Percentiles rank a stretch among this genome's conserved stretches.
These are phyloP conservation scores for Tretioscincus oriximinensis DNA, from an alignment of 2,113 vertebrate genomes.

Conservation along the genomic window DNA sequence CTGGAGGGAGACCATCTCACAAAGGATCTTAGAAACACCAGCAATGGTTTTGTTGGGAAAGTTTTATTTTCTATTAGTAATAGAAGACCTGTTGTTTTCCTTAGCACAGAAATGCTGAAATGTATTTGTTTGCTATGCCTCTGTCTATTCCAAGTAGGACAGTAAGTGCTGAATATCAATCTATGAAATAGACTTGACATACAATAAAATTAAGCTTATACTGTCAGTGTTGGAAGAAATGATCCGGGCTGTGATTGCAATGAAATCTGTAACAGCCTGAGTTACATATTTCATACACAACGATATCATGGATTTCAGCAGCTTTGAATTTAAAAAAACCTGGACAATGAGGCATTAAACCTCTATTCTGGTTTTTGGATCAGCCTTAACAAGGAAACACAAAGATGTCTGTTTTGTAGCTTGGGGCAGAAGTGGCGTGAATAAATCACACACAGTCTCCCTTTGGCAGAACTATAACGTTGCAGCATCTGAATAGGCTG, in stretches of 20 bases:
- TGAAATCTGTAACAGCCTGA: not conserved
- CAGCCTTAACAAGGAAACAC: conserved; percentile 35
- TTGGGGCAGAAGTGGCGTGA: conserved; percentile 18
- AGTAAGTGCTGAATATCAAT: too few relatives aligned
- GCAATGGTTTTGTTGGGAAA: too few relatives aligned
- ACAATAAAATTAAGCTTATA: not conserved
- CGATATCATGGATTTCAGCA: not conserved
- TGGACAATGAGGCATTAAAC: conserved; percentile 16
- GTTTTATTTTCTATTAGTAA: too few relatives aligned
- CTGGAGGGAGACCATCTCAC: too few relatives aligned
- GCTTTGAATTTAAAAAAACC: not conserved
- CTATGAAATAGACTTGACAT: too few relatives aligned
- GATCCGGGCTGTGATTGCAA: conserved; percentile 9
- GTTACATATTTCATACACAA: fast-evolving
- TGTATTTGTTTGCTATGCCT: too few relatives aligned
- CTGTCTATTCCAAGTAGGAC: too few relatives aligned
- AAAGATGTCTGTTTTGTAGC: conserved; percentile 55
- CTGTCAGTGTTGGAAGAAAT: not conserved
- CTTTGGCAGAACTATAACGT: conserved; percentile 47
- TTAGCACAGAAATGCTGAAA: too few relatives aligned
- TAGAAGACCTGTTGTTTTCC: too few relatives aligned
- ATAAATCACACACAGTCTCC: conserved; percentile 52
- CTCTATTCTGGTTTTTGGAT: conserved; percentile 64
- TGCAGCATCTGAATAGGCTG: conserved; percentile 32
- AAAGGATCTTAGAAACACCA: too few relatives aligned